Conservation (phyloP, 2,888 invertebrate species). For the Mermis nigrescens region DNA sequence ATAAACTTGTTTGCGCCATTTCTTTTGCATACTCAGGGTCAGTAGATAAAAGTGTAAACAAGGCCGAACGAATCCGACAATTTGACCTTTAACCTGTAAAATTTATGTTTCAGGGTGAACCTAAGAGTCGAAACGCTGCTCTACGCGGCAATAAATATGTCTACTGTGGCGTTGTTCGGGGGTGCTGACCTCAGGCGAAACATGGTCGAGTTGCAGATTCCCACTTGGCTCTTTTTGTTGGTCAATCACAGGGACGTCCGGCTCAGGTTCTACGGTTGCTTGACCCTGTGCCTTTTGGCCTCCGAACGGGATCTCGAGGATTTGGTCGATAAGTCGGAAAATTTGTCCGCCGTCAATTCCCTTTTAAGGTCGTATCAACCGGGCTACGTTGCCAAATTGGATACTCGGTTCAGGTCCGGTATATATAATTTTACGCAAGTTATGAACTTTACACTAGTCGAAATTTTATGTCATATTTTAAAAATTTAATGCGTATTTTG, state of each 20-base stretch:
- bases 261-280: constrained; percentile 84
- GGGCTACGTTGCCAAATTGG: neutral
- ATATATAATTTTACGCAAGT: too few relatives aligned
- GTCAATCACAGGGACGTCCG: constrained; percentile 77
- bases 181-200: neutral
- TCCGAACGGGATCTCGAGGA: constrained; percentile 94
- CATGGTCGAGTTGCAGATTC: neutral
- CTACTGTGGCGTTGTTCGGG: neutral
- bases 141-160: neutral
- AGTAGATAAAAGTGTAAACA: too few relatives aligned
- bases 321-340: constrained; percentile 43
- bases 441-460: too few relatives aligned
- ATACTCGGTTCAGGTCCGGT: neutral
- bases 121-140: neutral
- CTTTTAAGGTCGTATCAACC: neutral
- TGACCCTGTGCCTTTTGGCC: constrained; percentile 81
- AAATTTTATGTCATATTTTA: too few relatives aligned
- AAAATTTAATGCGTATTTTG: too few relatives aligned
- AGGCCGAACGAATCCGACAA: too few relatives aligned
- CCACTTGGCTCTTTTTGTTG: constrained; percentile 69
- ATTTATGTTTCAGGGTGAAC: neutral
- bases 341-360: neutral
- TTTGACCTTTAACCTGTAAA: too few relatives aligned
- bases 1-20: too few relatives aligned
- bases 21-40: too few relatives aligned